These are phyloP conservation scores for Sebastiscus tertius DNA, from an alignment of 2,797 vertebrate genomes.

Conservation along the genomic window DNA sequence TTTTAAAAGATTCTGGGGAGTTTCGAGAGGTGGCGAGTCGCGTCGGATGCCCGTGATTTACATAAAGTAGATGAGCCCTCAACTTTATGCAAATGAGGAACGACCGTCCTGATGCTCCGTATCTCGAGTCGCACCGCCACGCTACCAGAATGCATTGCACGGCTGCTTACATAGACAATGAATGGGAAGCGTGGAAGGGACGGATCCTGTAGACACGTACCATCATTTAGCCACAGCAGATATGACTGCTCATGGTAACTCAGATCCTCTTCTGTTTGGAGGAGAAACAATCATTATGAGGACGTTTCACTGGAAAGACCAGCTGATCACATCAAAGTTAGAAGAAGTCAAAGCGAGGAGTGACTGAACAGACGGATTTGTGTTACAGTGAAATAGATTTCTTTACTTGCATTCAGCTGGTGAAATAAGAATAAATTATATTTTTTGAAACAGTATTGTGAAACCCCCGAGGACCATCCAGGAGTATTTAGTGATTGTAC, in stretches of 20 bases:
- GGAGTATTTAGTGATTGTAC: constrained; percentile 20
- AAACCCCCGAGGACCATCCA: background rate
- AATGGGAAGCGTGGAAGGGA: no score
- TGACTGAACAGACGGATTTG: background rate
- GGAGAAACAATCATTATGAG: background rate
- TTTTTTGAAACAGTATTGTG: background rate
- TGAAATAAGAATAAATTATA: background rate
- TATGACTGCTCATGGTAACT: background rate
- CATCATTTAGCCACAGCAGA: background rate
- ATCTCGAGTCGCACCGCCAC: no score
- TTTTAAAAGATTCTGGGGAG: no score
- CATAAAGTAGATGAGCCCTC: no score
- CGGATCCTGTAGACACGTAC: no score
- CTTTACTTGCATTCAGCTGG: background rate
- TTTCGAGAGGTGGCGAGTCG: no score
- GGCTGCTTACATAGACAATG: no score
- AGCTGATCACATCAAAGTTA: background rate
- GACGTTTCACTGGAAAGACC: background rate
- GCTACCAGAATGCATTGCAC: no score
- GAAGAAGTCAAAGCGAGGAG: background rate
- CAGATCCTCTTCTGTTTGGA: background rate
- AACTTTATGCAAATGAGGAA: no score
- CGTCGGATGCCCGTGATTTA: no score
- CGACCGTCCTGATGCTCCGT: no score
- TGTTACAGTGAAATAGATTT: background rate